These are phyloP conservation scores for Clanis bilineata DNA, from an alignment of 2,888 invertebrate species.

Conservation along the genomic window DNA sequence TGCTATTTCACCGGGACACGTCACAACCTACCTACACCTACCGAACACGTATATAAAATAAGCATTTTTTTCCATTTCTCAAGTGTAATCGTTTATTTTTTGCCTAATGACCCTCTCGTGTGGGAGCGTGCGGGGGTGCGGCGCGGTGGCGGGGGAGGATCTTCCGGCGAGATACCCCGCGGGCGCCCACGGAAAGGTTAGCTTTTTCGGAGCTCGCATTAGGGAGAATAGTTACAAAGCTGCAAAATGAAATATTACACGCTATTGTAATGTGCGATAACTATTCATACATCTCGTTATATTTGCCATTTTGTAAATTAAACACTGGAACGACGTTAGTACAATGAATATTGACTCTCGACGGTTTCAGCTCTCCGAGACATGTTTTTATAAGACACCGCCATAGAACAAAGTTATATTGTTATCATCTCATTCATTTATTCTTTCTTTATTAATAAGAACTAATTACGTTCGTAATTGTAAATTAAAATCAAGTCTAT, in stretches of 20 bases:
- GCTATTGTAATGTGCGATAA: slow-evolving; percentile 21
- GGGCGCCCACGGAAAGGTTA: slow-evolving; percentile 51
- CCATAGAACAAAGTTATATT: too few species aligned
- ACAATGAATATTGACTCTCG: background rate
- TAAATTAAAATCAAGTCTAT: too few species aligned
- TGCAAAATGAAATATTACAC: slow-evolving; percentile 42
- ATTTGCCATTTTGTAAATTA: slow-evolving; percentile 1
- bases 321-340: background rate
- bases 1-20: slow-evolving; percentile 30
- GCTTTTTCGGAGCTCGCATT: slow-evolving; percentile 51
- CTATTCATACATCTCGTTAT: slow-evolving; percentile 6
- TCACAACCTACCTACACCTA: slow-evolving; percentile 29
- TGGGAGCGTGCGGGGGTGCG: slow-evolving; percentile 12
- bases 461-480: too few species aligned
- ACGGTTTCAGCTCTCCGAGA: background rate
- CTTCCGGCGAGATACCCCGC: slow-evolving; percentile 58
- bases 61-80: slow-evolving; percentile 47
- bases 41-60: slow-evolving; percentile 33
- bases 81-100: slow-evolving; percentile 65
- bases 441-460: too few species aligned
- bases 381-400: background rate
- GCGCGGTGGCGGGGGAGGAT: slow-evolving; percentile 26
- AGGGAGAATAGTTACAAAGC: slow-evolving; percentile 50
- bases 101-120: slow-evolving; percentile 60
- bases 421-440: too few species aligned